Base-by-base conservation (phyloP, 2,797 vertebrate genomes). In the Halcyon chelicuti region DNA sequence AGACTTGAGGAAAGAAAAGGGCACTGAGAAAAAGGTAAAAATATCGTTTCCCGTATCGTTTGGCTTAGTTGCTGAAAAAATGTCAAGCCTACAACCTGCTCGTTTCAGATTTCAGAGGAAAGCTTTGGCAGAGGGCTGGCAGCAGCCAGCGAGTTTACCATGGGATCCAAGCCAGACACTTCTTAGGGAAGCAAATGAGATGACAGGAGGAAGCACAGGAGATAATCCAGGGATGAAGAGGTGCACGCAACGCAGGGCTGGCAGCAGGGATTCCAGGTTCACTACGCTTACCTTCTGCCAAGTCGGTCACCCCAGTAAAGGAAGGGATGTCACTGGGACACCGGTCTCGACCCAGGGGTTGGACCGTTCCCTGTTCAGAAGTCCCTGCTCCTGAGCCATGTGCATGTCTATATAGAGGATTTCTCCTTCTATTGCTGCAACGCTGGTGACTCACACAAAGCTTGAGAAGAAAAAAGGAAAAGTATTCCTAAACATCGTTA, bases 21-120 rank as follows among this genome's bases (percentile, higher is more conserved):
- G 89, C 81, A 80, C 28, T 13, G 92, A 90, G 81, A 74, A 77
- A 87, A 95, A 88, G 81, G 91, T 92, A 94, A 95, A 97, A 97
- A 97, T 96, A 94, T 88, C 2, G 0, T 94, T 96, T 92, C 78
- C 81, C 3, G 0, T 92, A 75, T 80, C 89, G 73, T 94, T 94
- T 94, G 91, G 94, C 92, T 94, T 90, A 73, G 89, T 67, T 71
- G 88, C 94, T 95, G 91, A 96, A 83, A 83, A 96, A 94, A 94
- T 85, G 91, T 94, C 94, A 96, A 93, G 81, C 72, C 87, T 95
- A 47, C 92, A 96, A 88, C 90, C 86, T 95, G 94, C 94, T 95
- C 82, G 76, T 94, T 96, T 93, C 82, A 90, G 78, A 93, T 89
- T 87, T 94, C 87, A 94, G 94, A 90, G 57, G 78, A 86, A 94